Base-by-base conservation (phyloP, 2,888 invertebrate species). In the Platypus cylindrus region DNA sequence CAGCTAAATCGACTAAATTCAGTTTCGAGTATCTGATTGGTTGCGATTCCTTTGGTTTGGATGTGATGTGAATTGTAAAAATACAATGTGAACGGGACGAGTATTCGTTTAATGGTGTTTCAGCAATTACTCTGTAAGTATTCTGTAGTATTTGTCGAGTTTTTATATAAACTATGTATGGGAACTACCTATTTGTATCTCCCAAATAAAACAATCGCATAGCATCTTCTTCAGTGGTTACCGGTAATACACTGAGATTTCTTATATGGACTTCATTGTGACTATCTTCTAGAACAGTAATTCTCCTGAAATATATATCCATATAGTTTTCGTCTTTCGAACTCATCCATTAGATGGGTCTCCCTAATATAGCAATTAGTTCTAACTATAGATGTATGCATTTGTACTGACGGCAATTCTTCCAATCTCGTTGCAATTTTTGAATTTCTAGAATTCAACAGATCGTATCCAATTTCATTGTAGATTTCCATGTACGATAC, bases 51-150 rank as follows among this genome's bases (percentile, higher is more conserved):
- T 50, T 54, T 29, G 60, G 52, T 11, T 54, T 58, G 16, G 56
- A 52, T 3, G 60, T 57, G 3, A 70, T 45, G 36, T 65, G 59
- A 27, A 69, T 59, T n/a, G 68, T 70, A 47, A 70, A 68, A 40
- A 70, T 64, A 44, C 69, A 69, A 44, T 70, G 70, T 0, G 69
- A 69, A 46, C 70, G 58, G 3, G 68, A 68, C 1, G 69, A 70
- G 37, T 58, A 60, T 26, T 63, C 62, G 48, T 70, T 70, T 60
- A 67, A 60, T n/a, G 67, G 66, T 1, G 70, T 70, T 44, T 67
- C 68, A 2, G 66, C 63, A 16, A 64, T 64, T 2, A 63, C 63
- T 38, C 69, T 68, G 43, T 26, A 50, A 48, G 30, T 3, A 37
- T 11, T 29, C 9, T 7, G 14, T 29, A 13, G 14, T 8, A 5